Percentiles rank a stretch among this genome's conserved stretches.
These are phyloP conservation scores for Hyphantria cunea DNA, from an alignment of 1,140 invertebrate species.

Conservation along the genomic window DNA sequence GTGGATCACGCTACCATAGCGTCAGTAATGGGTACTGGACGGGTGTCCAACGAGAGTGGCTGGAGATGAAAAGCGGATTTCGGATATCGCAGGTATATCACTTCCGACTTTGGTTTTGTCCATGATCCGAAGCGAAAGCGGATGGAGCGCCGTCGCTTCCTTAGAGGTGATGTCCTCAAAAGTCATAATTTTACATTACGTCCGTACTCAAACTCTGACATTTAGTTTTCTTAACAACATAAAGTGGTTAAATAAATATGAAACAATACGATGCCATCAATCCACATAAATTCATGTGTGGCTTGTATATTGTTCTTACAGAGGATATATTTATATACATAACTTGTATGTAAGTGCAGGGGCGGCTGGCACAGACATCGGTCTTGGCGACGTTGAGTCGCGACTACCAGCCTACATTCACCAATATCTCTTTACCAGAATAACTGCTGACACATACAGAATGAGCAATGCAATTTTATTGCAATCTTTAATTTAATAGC, in stretches of 20 bases:
- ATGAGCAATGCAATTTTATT: slow-evolving; percentile 27
- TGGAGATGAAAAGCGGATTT: too few relatives aligned
- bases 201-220: too few relatives aligned
- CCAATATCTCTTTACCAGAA: slow-evolving; percentile 43
- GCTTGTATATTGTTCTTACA: slow-evolving; percentile 9
- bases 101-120: too few relatives aligned
- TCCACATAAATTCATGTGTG: slow-evolving; percentile 11
- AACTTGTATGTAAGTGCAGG: slow-evolving; percentile 29
- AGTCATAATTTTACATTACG: too few relatives aligned
- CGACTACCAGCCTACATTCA: slow-evolving; percentile 40
- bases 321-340: slow-evolving; percentile 22
- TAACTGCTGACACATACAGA: slow-evolving; percentile 18
- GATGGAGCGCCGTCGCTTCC: too few relatives aligned
- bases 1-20: too few relatives aligned
- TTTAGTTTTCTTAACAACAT: too few relatives aligned
- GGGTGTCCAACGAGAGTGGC: too few relatives aligned
- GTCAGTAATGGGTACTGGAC: too few relatives aligned
- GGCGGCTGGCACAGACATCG: slow-evolving; percentile 54
- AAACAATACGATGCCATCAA: slow-evolving; percentile 1
- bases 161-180: too few relatives aligned
- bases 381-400: slow-evolving; percentile 53
- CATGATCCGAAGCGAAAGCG: too few relatives aligned
- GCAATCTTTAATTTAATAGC: slow-evolving; percentile 23
- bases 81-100: too few relatives aligned
- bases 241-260: neutral